Base-by-base conservation (phyloP, 2,888 invertebrate species). In the Odontothrips loti region DNA sequence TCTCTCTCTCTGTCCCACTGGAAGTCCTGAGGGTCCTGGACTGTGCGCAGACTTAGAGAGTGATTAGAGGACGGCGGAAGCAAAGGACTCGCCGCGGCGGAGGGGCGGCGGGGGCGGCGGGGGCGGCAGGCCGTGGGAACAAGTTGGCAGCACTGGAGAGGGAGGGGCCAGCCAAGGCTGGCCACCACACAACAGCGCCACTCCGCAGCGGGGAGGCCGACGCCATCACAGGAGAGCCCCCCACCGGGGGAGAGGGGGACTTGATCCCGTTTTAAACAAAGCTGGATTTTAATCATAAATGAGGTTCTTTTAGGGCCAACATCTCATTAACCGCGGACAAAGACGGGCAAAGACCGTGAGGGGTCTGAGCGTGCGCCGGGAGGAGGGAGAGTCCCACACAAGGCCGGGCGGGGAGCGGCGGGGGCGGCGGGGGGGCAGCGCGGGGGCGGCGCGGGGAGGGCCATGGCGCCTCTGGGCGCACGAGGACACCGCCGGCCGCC, bases 291-390 rank as follows among this genome's bases (percentile, higher is more conserved):
- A 75, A 75, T 75, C 68, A 75, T 75, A 75, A 75, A 75, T 75
- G 68, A 75, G 68, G 68, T 75, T 75, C 68, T 75, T 75, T 75
- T 75, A 75, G 68, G 68, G 68, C 68, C 68, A 75, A 75, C 68
- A 75, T 75, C 68, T 75, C 68, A 75, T 75, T 75, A 75, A 75
- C 68, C 68, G 68, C 68, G 68, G 68, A 75, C 68, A 75, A 75
- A 75, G 68, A 75, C 68, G 68, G 68, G 68, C 68, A 75, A 27
- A 75, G 68, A 58, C 6, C 58, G 68, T 43, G 10, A 75, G 68
- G 68, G 68, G 68, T 11, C 68, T n/a, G 68, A 6, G 23, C n/a
- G n/a, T 9, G 63, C 17, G 68, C 23, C 8, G 11, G 68, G 68
- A 11, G 68, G 68, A 23, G 68, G 23, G 68, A 9, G 68, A 6